Evolutionary conservation across 2,797 vertebrate genomes (phyloP).

Genomic region (Phalloptychus januarius): DNA sequence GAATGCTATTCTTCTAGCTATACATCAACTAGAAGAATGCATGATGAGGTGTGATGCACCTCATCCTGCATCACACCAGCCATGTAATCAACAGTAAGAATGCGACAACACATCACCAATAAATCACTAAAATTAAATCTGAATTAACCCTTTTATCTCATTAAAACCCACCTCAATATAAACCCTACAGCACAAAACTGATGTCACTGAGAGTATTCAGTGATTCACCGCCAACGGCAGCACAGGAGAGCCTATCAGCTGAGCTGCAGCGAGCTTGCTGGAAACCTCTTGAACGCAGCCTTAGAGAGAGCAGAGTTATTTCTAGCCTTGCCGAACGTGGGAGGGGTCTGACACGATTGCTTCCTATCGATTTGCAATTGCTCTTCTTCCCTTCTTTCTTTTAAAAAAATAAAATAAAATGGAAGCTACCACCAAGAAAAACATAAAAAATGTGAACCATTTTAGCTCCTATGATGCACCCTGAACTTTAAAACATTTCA

Average conservation of each 20-base stretch:
- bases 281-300: conserved; percentile 76
- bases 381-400: conserved; percentile 49
- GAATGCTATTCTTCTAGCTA: conserved; percentile 13
- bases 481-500: neutral
- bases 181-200: conserved; percentile 35
- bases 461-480: neutral
- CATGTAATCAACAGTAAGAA: conserved; percentile 19
- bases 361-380: conserved; percentile 79
- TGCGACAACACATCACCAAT: conserved; percentile 12
- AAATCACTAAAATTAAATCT: conserved; percentile 12
- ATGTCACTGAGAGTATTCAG: conserved; percentile 49
- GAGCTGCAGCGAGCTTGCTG: conserved; percentile 58
- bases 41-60: no score
- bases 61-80: conserved; percentile 13
- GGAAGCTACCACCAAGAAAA: neutral
- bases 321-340: conserved; percentile 74
- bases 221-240: conserved; percentile 62
- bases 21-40: conserved; percentile 1
- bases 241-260: conserved; percentile 48
- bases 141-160: conserved; percentile 12
- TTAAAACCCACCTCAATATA: conserved; percentile 26
- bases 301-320: conserved; percentile 77
- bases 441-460: neutral
- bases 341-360: conserved; percentile 76
- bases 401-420: no score